Evolutionary conservation across 1,140 invertebrate species (phyloP), one percentile per base, ranked within the genome.

Genomic region (Papilio machaon): DNA sequence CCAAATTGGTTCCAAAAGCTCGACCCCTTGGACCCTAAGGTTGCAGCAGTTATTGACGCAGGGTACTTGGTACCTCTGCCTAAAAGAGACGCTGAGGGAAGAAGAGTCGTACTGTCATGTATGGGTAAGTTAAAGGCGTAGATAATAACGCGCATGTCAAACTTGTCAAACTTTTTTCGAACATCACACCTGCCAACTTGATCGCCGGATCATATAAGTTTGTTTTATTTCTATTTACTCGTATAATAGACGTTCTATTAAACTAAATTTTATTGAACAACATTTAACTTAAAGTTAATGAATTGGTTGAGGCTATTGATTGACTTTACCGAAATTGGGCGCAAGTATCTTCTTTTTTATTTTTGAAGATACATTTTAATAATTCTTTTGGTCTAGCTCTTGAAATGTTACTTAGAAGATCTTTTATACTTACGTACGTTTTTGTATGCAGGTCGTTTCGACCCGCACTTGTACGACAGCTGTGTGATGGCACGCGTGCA

Each of bases 1-100:
- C 97, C 98, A 0, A 95, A 97, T 17, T 98, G 97, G 97, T 98
- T 98, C 93, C 95, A 96, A 82, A 97, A 97, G 73, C 92, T 98
- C 23, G 97, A 98, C 85, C 96, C 97, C 79, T 91, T 96, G 11
- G 96, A 97, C 80, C 95, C 97, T 1, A 95, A 96, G 9, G 95
- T 97, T 58, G 96, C 96, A 67, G 97, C 97, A n/a, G 97, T 98
- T 30, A 96, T 98, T 30, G 96, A 97, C 79, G 95, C 95, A n/a
- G 98, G 98, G 1, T 98, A 98, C 84, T 86, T 98, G 79, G 96
- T 98, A 30, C 97, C 97, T 4, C 89, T 98, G 76, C 95, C 96
- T 0, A 96, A 97, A 85, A 95, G 97, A 64, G 97, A 98, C 90
- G 89, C 95, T 46, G 93, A 96, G 47, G 98, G 98, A 0, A 95